Evolutionary conservation across 2,888 invertebrate genomes (phyloP), one percentile per base, ranked within the genome.

Genomic region (Phasia obesa): DNA sequence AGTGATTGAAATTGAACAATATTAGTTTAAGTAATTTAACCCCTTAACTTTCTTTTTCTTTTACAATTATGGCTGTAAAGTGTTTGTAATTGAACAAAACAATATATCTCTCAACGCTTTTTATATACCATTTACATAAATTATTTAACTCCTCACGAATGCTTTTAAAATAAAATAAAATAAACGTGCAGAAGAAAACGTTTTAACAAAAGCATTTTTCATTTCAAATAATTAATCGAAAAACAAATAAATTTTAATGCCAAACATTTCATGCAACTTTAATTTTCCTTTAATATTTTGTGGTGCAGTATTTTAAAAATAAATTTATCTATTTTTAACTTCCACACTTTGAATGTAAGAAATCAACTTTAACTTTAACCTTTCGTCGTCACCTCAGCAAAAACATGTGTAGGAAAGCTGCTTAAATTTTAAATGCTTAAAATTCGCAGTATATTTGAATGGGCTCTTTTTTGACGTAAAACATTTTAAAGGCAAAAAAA

Each of bases 91-190:
- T n/a, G n/a, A n/a, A n/a, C n/a, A n/a, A n/a, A n/a, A n/a, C n/a
- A n/a, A n/a, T n/a, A n/a, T n/a, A n/a, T n/a, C n/a, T n/a, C n/a
- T n/a, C n/a, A n/a, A n/a, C n/a, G n/a, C 11, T 11, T 38, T 47
- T 19, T 17, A 7, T 47, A 19, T 7, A 31, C 65, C n/a, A n/a
- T 31, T 21, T n/a, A 51, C 55, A 42, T 57, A 47, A 64, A 57
- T 42, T 78, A 31, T 70, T 62, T 70, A 64, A 70, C 55, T 60
- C 55, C 53, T 62, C 77, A 77, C 70, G 64, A 78, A 31, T 78
- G 62, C 51, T 27, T 2, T 35, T 44, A 35, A 31, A 7, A 7
- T n/a, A 25, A 0, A 21, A 38, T 11, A 38, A 74, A 27, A 44
- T 23, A 60, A 77, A 70, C 69, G 62, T 70, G 77, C 77, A 55